A percentile compares a stretch with the other conserved stretches of the same genome.
Conservation (phyloP, 2,797 vertebrate genomes). For the Yasuhikotakia modesta region DNA sequence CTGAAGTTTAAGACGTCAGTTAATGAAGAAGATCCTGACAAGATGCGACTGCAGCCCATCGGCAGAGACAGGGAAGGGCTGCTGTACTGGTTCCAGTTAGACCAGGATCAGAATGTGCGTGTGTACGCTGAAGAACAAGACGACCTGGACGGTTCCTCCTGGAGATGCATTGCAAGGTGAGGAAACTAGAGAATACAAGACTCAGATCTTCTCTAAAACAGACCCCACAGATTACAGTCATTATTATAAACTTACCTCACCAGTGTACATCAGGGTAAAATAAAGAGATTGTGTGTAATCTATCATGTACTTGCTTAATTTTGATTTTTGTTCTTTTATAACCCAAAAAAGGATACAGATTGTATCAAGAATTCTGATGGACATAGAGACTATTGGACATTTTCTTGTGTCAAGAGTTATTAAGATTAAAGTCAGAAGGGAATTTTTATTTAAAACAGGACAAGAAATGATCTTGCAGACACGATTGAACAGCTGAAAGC, state of each 20-base stretch:
- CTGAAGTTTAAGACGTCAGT: conserved; percentile 93
- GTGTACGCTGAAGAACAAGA: conserved; percentile 98
- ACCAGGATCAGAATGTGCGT: conserved; percentile 94
- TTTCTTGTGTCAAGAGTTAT: neutral
- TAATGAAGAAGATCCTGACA: conserved; percentile 94
- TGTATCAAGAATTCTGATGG: neutral
- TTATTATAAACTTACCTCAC: no score
- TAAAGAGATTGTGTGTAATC: no score
- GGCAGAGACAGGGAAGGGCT: conserved; percentile 91
- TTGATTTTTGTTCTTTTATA: no score
- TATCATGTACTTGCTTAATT: no score
- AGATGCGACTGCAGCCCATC: conserved; percentile 93
- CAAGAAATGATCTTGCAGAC: conserved; percentile 91
- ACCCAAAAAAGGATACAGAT: no score
- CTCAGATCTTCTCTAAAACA: neutral
- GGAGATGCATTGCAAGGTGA: conserved; percentile 97
- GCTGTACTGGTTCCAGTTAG: conserved; percentile 96
- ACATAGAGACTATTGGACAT: neutral
- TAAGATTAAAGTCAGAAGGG: neutral
- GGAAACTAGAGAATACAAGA: neutral
- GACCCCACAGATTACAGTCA: no score
- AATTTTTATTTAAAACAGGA: conserved; percentile 73
- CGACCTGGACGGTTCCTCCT: conserved; percentile 91
- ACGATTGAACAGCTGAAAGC: conserved; percentile 91
- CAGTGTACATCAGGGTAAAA: no score